A percentile compares a stretch with the other conserved stretches of the same genome.
Evolutionary conservation across 2,113 vertebrate species (phyloP).

Genomic region (Rhinichthys klamathensis): DNA sequence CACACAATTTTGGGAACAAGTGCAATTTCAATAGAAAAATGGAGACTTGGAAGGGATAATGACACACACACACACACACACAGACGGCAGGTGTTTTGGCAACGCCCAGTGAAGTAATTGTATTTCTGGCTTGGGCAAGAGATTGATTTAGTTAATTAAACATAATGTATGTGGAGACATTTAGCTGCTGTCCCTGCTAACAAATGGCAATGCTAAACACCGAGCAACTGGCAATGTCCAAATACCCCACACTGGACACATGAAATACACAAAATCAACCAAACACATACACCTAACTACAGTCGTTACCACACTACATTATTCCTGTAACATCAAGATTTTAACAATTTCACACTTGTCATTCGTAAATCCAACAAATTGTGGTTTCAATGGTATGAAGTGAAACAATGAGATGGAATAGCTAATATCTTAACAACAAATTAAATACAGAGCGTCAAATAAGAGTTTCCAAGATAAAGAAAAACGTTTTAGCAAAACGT

Average conservation of each 20-base stretch:
- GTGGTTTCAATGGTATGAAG: neutral
- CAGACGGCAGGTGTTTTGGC: constrained; percentile 24
- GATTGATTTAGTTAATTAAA: constrained; percentile 62
- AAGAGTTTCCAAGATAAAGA: neutral
- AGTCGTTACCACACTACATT: neutral
- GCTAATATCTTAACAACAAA: neutral
- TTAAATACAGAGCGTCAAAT: neutral
- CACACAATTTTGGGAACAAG: neutral
- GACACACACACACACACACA: neutral
- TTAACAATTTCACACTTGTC: neutral
- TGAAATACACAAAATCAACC: neutral
- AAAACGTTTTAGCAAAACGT: neutral
- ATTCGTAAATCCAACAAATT: neutral
- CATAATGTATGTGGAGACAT: constrained; percentile 49
- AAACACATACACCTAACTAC: neutral
- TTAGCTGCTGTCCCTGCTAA: constrained; percentile 46
- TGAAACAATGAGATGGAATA: neutral
- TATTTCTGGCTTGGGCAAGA: constrained; percentile 58
- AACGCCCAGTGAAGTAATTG: constrained; percentile 49
- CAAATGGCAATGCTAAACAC: constrained; percentile 40
- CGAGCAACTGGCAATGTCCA: constrained; percentile 48
- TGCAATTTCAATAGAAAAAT: constrained; percentile 14
- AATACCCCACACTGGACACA: neutral
- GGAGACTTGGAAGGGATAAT: constrained; percentile 9
- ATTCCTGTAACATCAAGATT: neutral